phyloP scores from a whole-genome alignment of 2,888 invertebrate genomes.

The Drosophila anomelani region DNA sequence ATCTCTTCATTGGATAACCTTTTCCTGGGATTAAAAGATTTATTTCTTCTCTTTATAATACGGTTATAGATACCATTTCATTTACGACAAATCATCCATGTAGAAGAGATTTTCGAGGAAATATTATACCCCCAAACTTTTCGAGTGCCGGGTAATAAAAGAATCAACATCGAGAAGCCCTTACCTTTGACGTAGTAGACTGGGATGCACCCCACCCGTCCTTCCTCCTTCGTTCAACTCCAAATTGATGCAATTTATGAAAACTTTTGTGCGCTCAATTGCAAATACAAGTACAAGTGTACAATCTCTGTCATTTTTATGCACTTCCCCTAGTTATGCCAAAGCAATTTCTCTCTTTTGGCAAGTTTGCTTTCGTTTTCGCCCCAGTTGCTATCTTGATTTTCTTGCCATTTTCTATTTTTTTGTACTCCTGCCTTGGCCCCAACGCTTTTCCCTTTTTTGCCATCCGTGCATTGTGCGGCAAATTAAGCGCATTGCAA shows the following conservation, averaged over 20 bases:
- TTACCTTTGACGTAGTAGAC: constrained; percentile 61
- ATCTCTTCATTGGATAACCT: no score
- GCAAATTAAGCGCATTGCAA: constrained; percentile 74
- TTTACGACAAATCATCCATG: no score
- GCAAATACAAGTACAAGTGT: constrained; percentile 59
- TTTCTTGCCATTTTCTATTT: constrained; percentile 25
- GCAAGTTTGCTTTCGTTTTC: constrained; percentile 54
- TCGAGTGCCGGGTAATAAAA: constrained; percentile 14
- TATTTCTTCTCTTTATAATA: no score
- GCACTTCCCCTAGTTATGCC: constrained; percentile 64
- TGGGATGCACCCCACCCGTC: background rate
- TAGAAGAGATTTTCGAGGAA: background rate
- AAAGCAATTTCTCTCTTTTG: constrained; percentile 69
- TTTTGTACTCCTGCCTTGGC: constrained; percentile 16
- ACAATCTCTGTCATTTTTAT: constrained; percentile 74
- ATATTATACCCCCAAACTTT: background rate
- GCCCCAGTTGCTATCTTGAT: constrained; percentile 48
- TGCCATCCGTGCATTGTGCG: constrained; percentile 61
- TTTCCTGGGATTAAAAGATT: no score
- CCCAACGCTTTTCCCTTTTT: constrained; percentile 35
- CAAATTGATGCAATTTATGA: constrained; percentile 80
- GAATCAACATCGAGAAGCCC: constrained; percentile 59
- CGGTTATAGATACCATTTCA: background rate
- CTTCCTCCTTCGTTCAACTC: constrained; percentile 31
- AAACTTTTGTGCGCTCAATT: constrained; percentile 80